These are phyloP conservation scores for Rana temporaria DNA, from an alignment of 2,113 vertebrate species.

Conservation along the genomic window DNA sequence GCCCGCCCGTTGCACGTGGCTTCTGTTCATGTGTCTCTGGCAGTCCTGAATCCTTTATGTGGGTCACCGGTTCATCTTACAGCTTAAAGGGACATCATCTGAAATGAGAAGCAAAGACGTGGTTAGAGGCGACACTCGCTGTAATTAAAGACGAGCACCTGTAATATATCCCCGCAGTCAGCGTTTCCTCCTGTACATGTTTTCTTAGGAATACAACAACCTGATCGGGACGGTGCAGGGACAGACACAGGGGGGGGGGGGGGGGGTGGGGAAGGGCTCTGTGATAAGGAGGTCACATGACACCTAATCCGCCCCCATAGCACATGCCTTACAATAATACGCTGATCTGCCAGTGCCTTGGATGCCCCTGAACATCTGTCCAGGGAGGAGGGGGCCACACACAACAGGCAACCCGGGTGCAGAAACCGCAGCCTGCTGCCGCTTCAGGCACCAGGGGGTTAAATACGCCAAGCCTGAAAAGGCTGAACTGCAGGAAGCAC, in stretches of 20 bases:
- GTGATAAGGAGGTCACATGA: conserved; percentile 45
- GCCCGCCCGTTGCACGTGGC: too few relatives aligned
- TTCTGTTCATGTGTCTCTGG: neutral
- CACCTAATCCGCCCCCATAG: conserved; percentile 17
- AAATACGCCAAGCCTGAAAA: too few relatives aligned
- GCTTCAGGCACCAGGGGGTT: too few relatives aligned
- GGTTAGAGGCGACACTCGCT: neutral
- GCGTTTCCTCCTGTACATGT: too few relatives aligned
- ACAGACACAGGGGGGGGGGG: too few relatives aligned
- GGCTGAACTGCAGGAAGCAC: too few relatives aligned
- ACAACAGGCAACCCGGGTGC: neutral
- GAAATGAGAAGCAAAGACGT: neutral
- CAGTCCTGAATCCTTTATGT: neutral
- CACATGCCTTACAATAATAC: neutral
- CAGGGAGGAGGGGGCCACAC: neutral
- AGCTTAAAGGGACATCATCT: neutral
- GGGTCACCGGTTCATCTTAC: neutral
- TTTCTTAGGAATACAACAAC: too few relatives aligned
- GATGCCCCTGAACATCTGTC: conserved; percentile 41
- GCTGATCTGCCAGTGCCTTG: conserved; percentile 10
- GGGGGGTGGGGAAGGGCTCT: neutral
- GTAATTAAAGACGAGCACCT: neutral
- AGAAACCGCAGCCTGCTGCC: too few relatives aligned
- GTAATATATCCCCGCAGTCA: too few relatives aligned
- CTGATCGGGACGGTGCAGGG: too few relatives aligned